Evolutionary conservation across 1,140 invertebrate species (phyloP), one percentile per base, ranked within the genome.

Genomic region (Micrasema longulum): DNA sequence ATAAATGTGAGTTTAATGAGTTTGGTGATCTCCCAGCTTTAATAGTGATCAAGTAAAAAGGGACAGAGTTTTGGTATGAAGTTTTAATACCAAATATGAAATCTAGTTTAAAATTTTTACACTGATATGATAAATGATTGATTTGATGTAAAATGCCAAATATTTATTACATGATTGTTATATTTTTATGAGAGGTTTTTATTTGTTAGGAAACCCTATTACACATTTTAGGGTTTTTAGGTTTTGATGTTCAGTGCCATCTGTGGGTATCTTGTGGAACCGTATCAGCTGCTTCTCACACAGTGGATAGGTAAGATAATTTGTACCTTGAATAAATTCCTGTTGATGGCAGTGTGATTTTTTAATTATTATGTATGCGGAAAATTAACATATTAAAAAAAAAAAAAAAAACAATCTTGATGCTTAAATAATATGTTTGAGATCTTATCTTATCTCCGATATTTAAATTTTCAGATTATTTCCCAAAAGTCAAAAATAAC

Each of bases 111-210:
- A 73, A 45, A 72, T 31, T 68, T 72, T 72, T 75, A 75, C 69
- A 75, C 57, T 72, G 69, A 75, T 69, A 57, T 57, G 31, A 57
- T 69, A 60, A 69, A 63, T 60, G 36, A 67, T 76, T 72, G 67
- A 72, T 75, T 72, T 72, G 62, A 71, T 76, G 74, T 76, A 76
- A 75, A 55, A 76, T 76, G 74, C 74, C 74, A 76, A 76, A 76
- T 76, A 76, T 76, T 76, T 76, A 76, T 72, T 76, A 76, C 67
- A 76, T 66, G 74, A 72, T 76, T 76, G 74, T 76, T 76, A 76
- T 76, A 76, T 76, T 76, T 76, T 76, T 72, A 62, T 31, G 48
- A 60, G 41, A 38, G 45, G 23, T 31, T 76, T 72, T 76, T 72
- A 72, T 76, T 76, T 64, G 36, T 43, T 23, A 53, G 38, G 38